phyloP scores from a whole-genome alignment of 2,888 invertebrate genomes.

The Eubasilissa splendida region DNA sequence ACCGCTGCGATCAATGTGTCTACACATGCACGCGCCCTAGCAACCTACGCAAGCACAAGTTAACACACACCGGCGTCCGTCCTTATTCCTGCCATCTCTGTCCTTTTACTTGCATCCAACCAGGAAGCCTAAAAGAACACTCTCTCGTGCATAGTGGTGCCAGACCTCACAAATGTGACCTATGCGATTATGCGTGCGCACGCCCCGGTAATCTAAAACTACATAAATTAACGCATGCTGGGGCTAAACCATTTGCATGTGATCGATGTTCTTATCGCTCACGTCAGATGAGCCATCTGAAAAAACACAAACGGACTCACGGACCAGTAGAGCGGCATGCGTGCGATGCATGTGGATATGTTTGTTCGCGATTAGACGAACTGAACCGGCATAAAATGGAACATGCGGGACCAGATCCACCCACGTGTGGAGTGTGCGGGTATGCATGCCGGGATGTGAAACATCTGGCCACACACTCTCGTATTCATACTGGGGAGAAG shows the following conservation, averaged over 20 bases:
- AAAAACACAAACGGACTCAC: constrained; percentile 67
- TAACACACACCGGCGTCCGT: constrained; percentile 54
- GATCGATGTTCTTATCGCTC: constrained; percentile 34
- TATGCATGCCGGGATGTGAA: constrained; percentile 68
- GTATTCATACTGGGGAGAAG: constrained; percentile 69
- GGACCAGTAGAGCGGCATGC: constrained; percentile 68
- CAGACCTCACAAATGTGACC: constrained; percentile 27
- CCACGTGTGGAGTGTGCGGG: constrained; percentile 67
- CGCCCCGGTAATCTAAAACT: constrained; percentile 3
- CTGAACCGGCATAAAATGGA: constrained; percentile 70
- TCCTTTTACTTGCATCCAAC: constrained; percentile 19
- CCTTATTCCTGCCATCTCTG: constrained; percentile 30
- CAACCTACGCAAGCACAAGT: constrained; percentile 70
- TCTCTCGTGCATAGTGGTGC: constrained; percentile 26
- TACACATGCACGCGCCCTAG: constrained; percentile 69
- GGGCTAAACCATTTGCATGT: constrained; percentile 25
- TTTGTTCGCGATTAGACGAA: constrained; percentile 68
- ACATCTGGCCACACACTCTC: constrained; percentile 66
- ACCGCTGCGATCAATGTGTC: constrained; percentile 65
- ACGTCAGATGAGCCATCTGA: constrained; percentile 62
- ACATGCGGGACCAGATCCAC: constrained; percentile 70
- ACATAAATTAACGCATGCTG: constrained; percentile 30
- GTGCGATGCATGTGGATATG: constrained; percentile 70
- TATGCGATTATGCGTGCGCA: constrained; percentile 28
- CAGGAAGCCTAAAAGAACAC: constrained; percentile 30